phyloP scores from a whole-genome alignment of 2,888 invertebrate species.

The Brenthis hecate region DNA sequence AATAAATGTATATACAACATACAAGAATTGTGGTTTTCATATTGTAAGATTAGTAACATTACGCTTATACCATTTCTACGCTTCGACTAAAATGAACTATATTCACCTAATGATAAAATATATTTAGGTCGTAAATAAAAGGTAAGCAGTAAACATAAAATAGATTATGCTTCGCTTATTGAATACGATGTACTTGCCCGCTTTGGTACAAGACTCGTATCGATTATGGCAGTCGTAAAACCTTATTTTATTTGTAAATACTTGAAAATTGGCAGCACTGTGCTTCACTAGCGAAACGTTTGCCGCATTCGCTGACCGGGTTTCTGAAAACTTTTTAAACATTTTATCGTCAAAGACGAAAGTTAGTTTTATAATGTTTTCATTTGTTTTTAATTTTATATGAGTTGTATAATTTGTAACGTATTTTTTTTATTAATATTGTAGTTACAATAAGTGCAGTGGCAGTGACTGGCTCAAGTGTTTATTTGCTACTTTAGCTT shows the following conservation, averaged over 20 bases:
- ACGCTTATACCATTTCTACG: slow-evolving; percentile 5
- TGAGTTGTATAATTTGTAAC: no score
- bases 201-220: slow-evolving; percentile 11
- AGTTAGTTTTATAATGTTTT: no score
- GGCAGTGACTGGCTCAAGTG: no score
- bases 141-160: slow-evolving; percentile 33
- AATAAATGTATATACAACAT: no score
- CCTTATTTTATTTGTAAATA: not conserved
- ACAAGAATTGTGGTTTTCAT: no score
- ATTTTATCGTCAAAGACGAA: not conserved
- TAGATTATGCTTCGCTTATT: slow-evolving; percentile 35
- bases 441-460: no score
- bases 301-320: not conserved
- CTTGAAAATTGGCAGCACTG: not conserved
- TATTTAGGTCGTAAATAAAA: slow-evolving; percentile 38
- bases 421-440: no score
- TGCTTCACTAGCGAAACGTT: not conserved
- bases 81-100: slow-evolving; percentile 30
- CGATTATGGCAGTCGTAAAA: slow-evolving; percentile 2
- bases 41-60: no score
- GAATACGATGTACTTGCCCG: slow-evolving; percentile 19
- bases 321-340: not conserved
- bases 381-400: no score
- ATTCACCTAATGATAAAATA: slow-evolving; percentile 44
- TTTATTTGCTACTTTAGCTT: no score